Conservation (phyloP, 2,797 vertebrate genomes). For the Mormyrops attenuatus region DNA sequence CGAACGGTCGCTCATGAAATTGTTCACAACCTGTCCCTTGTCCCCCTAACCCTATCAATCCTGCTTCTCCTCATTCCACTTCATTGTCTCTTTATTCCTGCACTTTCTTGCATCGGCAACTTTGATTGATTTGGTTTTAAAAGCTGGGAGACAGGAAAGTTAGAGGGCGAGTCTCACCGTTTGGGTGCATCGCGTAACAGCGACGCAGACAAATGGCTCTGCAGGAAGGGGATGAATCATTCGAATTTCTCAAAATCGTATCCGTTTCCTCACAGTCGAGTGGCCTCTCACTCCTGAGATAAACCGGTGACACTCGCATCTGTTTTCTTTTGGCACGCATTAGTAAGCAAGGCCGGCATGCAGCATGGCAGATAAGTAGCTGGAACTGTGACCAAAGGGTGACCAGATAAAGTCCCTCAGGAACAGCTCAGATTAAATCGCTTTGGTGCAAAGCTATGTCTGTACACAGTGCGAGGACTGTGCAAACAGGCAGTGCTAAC, state of each 20-base stretch:
- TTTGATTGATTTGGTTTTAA: conserved; percentile 60
- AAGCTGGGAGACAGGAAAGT: conserved; percentile 55
- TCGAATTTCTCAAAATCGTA: conserved; percentile 40
- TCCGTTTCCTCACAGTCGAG: conserved; percentile 33
- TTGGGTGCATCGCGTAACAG: conserved; percentile 51
- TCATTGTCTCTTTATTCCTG: conserved; percentile 63
- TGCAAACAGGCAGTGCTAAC: not conserved
- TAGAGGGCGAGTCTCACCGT: conserved; percentile 54
- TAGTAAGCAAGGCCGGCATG: conserved; percentile 30
- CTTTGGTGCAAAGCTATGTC: not conserved
- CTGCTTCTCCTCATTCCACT: conserved; percentile 59
- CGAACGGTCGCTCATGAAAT: conserved; percentile 35
- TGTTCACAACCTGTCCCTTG: conserved; percentile 47
- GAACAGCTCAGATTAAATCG: not conserved
- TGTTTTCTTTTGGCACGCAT: conserved; percentile 36
- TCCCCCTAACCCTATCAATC: conserved; percentile 56
- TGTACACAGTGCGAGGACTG: not conserved
- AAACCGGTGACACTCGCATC: conserved; percentile 40
- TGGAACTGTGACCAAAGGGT: not conserved
- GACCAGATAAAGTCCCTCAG: not conserved
- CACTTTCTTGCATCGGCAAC: conserved; percentile 58
- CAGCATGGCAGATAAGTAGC: not conserved
- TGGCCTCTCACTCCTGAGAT: conserved; percentile 35
- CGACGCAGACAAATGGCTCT: conserved; percentile 55
- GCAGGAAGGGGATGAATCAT: conserved; percentile 37